Percentiles rank a stretch among this genome's conserved stretches.
Evolutionary conservation across 1,140 invertebrate genomes (phyloP).

Genomic region (Lepidostoma basale): DNA sequence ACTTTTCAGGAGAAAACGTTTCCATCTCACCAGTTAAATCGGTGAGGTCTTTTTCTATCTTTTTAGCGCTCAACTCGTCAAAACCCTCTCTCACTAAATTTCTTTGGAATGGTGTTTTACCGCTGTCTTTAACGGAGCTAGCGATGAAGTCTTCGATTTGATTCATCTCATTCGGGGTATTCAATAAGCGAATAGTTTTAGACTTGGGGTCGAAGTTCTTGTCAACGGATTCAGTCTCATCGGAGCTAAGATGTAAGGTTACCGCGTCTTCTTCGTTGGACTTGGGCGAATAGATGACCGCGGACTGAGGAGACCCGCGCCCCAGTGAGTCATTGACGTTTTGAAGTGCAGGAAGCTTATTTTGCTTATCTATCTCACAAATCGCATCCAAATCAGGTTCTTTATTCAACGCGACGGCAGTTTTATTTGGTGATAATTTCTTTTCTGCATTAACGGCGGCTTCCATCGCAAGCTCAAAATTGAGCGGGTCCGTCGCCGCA

Average conservation of each 20-base stretch:
- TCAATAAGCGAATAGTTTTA: not conserved
- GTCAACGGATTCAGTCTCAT: slow-evolving; percentile 18
- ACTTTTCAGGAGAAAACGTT: not conserved
- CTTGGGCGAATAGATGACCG: slow-evolving; percentile 8
- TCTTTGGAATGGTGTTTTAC: slow-evolving; percentile 31
- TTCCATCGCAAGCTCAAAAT: too few relatives aligned
- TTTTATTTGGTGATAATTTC: too few relatives aligned
- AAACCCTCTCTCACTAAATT: slow-evolving; percentile 39
- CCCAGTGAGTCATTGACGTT: too few relatives aligned
- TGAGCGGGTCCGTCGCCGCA: too few relatives aligned
- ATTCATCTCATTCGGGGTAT: not conserved
- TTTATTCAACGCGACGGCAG: too few relatives aligned
- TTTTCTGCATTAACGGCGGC: too few relatives aligned
- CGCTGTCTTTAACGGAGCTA: not conserved
- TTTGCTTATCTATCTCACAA: too few relatives aligned
- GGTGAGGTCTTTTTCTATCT: slow-evolving; percentile 23
- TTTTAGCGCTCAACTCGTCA: slow-evolving; percentile 21
- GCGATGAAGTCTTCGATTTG: slow-evolving; percentile 17
- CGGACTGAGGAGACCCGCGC: too few relatives aligned
- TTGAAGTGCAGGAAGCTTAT: too few relatives aligned
- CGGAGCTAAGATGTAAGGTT: slow-evolving; percentile 30
- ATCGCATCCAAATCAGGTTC: too few relatives aligned
- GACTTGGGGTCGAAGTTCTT: not conserved
- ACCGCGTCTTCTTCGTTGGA: slow-evolving; percentile 19
- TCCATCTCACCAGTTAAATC: not conserved